These are phyloP conservation scores for Triplophysa siluroides DNA, from an alignment of 2,113 vertebrate genomes.

Conservation along the genomic window DNA sequence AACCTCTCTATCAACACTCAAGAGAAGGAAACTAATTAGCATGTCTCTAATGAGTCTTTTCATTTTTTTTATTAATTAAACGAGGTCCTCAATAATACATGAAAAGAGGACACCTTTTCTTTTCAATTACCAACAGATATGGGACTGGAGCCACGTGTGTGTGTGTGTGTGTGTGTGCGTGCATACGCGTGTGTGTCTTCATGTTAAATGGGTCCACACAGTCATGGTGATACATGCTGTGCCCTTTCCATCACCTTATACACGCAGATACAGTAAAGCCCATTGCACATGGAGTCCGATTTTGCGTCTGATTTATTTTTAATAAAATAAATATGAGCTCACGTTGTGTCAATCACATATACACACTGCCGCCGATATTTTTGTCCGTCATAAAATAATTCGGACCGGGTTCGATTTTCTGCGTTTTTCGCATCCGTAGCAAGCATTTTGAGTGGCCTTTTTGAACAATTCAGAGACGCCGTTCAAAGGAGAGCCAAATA, in stretches of 20 bases:
- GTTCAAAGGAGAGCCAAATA: too few species aligned
- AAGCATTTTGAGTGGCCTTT: too few species aligned
- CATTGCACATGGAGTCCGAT: too few species aligned
- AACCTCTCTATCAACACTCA: conserved; percentile 66
- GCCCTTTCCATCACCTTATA: conserved; percentile 2
- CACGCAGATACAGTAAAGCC: conserved; percentile 12
- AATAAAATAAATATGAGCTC: too few species aligned
- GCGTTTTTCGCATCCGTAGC: too few species aligned
- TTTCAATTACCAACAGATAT: conserved; percentile 74
- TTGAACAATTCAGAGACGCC: too few species aligned
- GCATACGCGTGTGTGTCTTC: conserved; percentile 35
- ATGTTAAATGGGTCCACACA: conserved; percentile 21
- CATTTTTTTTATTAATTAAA: conserved; percentile 78
- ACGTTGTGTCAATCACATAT: too few species aligned
- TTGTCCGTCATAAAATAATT: too few species aligned
- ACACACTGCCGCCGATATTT: too few species aligned
- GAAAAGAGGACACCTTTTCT: conserved; percentile 74
- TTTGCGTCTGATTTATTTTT: too few species aligned
- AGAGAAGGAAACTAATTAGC: conserved; percentile 75
- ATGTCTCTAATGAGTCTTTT: conserved; percentile 81
- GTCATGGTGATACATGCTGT: conserved; percentile 12
- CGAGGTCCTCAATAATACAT: conserved; percentile 78
- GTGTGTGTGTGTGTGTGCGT: conserved; percentile 17
- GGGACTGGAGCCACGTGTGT: conserved; percentile 66
- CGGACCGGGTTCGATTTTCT: too few species aligned